Base-by-base conservation (phyloP, 2,888 invertebrate species). In the Aproaerema taeniolella region DNA sequence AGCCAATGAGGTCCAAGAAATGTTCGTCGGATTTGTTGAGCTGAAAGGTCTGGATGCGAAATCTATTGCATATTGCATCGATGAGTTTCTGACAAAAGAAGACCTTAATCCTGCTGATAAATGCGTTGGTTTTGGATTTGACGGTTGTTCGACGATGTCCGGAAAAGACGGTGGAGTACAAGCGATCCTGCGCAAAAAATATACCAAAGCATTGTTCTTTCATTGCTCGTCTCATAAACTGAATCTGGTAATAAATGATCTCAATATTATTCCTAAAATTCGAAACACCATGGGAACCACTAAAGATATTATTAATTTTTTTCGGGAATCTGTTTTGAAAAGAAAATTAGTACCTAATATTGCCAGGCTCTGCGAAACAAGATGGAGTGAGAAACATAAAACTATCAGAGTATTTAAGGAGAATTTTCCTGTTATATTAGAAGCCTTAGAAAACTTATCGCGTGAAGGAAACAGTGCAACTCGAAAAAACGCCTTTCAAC, bases 71-170 rank as follows among this genome's bases (percentile, higher is more conserved):
- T 17, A 33, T 24, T 34, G 34, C 32, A 42, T 42, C 26, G 42
- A 42, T 29, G 35, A 42, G 30, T 42, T 42, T 35, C 35, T 42
- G 31, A 42, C 33, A 33, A 42, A 29, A 31, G 32, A 26, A 31
- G 31, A 38, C 28, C 42, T 38, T 26, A 8, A 20, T 20, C 31
- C 38, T 34, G 38, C 33, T 24, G 33, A 38, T 13, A 17, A 38
- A 12, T 38, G 38, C 31, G 31, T 38, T 16, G 38, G 38, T 32
- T 38, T 38, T 38, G 42, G 42, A 33, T 42, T 38, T 32, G 42
- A 42, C 38, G 42, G 38, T 31, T 42, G 42, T 38, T 42, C 38
- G 29, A 42, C 41, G 33, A 42, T 42, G 38, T 25, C 38, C 33
- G 38, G 38, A 33, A 42, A 42, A 42, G 41, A 41, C 31, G 31